A percentile compares a stretch with the other conserved stretches of the same genome.
phyloP scores from a whole-genome alignment of 2,113 vertebrate genomes.

The Pangasianodon hypophthalmus region DNA sequence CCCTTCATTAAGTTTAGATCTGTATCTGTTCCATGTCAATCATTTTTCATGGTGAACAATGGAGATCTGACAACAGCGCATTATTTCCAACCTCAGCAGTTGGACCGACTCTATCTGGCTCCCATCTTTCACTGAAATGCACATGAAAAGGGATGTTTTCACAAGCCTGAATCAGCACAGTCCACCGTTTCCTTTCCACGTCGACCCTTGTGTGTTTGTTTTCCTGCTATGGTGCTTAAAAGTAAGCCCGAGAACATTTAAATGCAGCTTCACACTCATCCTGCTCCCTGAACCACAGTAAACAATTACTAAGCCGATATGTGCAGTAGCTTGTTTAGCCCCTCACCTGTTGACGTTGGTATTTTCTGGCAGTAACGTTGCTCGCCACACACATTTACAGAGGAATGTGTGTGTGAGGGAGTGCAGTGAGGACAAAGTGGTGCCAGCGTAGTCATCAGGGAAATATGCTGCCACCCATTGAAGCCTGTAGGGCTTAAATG shows the following conservation, averaged over 20 bases:
- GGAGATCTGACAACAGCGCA: background rate
- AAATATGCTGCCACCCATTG: constrained; percentile 40
- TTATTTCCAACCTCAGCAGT: background rate
- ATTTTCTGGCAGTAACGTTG: constrained; percentile 20
- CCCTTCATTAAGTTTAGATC: background rate
- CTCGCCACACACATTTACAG: constrained; percentile 20
- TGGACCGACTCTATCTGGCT: background rate
- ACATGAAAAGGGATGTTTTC: constrained; percentile 29
- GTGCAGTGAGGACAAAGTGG: constrained; percentile 28
- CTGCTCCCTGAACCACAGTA: constrained; percentile 19
- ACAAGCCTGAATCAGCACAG: constrained; percentile 24
- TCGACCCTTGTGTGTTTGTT: constrained; percentile 24
- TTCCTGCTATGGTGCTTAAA: constrained; percentile 18
- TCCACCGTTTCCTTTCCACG: constrained; percentile 30
- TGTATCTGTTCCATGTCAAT: constrained; percentile 1
- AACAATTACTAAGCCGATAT: constrained; percentile 33
- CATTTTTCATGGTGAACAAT: background rate
- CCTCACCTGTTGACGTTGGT: constrained; percentile 27
- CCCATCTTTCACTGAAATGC: background rate
- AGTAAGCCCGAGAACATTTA: constrained; percentile 19
- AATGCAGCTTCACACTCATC: constrained; percentile 44
- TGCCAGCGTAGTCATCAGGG: constrained; percentile 35
- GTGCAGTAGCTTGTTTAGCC: constrained; percentile 46
- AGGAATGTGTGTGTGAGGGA: constrained; percentile 41
- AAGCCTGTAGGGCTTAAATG: constrained; percentile 21